phyloP scores from a whole-genome alignment of 1,140 invertebrate species.

The Wiebesia pumilae region DNA sequence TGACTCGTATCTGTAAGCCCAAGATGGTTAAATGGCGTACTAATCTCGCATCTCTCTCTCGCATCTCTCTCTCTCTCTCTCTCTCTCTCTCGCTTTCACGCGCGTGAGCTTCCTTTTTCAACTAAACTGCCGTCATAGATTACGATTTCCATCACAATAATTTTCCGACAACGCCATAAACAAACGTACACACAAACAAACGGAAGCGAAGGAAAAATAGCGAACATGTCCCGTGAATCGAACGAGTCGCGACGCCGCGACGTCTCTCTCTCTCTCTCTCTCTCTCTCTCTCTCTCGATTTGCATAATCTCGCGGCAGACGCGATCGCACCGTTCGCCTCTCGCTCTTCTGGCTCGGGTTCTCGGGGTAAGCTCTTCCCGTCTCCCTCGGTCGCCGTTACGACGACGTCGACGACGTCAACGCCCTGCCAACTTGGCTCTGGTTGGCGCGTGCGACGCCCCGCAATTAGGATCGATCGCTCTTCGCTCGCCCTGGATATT shows the following conservation, averaged over 20 bases:
- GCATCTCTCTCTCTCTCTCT: too few relatives aligned
- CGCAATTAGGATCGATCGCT: slow-evolving; percentile 59
- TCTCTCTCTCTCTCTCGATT: slow-evolving; percentile 6
- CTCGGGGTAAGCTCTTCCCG: background rate
- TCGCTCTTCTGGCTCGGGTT: background rate
- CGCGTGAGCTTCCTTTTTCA: background rate
- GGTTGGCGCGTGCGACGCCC: slow-evolving; percentile 48
- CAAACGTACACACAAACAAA: background rate
- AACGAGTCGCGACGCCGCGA: background rate
- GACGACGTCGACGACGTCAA: slow-evolving; percentile 47
- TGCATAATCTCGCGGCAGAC: slow-evolving; percentile 46
- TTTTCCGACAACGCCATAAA: background rate
- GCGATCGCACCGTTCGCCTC: background rate
- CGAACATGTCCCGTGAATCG: background rate
- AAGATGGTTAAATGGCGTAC: background rate
- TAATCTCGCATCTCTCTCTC: background rate
- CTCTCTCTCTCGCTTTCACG: too few relatives aligned
- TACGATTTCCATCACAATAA: background rate
- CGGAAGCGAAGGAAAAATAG: background rate
- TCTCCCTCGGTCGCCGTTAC: background rate
- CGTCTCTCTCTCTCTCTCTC: background rate
- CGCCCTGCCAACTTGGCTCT: slow-evolving; percentile 17
- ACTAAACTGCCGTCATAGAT: background rate
- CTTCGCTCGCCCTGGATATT: slow-evolving; percentile 35
- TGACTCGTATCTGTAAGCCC: background rate